Evolutionary conservation across 2,113 vertebrate genomes (phyloP).

Genomic region (Chamaetylas fuelleborni): DNA sequence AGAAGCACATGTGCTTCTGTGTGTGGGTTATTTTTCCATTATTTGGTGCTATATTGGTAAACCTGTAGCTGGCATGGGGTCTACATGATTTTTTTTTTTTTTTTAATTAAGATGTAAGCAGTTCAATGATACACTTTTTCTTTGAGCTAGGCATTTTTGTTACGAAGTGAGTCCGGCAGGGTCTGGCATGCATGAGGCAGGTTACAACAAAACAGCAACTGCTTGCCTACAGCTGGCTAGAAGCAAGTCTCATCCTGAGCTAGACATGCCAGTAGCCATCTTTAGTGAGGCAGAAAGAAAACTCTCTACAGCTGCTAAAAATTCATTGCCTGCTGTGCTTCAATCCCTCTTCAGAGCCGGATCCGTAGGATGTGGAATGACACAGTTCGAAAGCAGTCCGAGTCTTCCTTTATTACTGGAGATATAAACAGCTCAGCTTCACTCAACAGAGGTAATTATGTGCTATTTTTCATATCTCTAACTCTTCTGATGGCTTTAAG

Average conservation of each 20-base stretch:
- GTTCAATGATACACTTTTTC: neutral
- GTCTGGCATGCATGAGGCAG: neutral
- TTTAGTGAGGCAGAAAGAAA: slow-evolving; percentile 39
- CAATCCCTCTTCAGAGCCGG: slow-evolving; percentile 84
- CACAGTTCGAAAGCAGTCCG: slow-evolving; percentile 96
- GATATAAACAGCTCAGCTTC: slow-evolving; percentile 99
- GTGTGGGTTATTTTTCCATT: neutral
- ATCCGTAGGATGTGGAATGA: slow-evolving; percentile 99
- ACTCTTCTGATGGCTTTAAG: slow-evolving; percentile 34
- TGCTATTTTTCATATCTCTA: slow-evolving; percentile 58
- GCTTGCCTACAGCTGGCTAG: neutral
- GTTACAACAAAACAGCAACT: neutral
- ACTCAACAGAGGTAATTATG: slow-evolving; percentile 96
- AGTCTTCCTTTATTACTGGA: slow-evolving; percentile 98
- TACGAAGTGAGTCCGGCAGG: neutral
- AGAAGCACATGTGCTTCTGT: neutral
- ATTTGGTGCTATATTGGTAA: neutral
- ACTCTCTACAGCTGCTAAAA: slow-evolving; percentile 42
- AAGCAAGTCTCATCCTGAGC: neutral
- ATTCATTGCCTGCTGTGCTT: slow-evolving; percentile 48
- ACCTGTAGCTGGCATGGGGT: neutral
- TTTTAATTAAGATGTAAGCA: neutral
- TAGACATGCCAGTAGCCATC: neutral
- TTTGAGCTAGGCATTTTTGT: neutral
- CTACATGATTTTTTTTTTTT: neutral